These are phyloP conservation scores for Greenwoodochromis staneri DNA, from an alignment of 2,113 vertebrate genomes.

Conservation along the genomic window DNA sequence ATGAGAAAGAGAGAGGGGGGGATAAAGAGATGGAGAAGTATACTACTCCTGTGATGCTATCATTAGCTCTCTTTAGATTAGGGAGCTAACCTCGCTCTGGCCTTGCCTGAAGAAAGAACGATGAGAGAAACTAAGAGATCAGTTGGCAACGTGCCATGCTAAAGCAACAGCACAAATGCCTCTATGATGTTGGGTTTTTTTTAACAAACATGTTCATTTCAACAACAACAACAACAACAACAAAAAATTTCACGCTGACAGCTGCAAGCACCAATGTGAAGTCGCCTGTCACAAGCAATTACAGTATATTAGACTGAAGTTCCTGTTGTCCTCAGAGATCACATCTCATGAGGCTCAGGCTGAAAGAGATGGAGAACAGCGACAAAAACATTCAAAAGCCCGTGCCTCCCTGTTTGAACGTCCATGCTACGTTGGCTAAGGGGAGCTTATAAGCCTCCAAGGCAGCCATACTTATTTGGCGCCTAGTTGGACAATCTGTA, in stretches of 20 bases:
- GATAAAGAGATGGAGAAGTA: not conserved
- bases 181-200: not conserved
- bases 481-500: not conserved
- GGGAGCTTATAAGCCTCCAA: not conserved
- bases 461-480: not conserved
- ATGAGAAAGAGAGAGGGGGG: too few species aligned
- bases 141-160: constrained; percentile 21
- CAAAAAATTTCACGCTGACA: not conserved
- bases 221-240: not conserved
- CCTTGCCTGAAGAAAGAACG: constrained; percentile 44
- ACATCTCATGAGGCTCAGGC: constrained; percentile 1
- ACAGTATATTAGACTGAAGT: not conserved
- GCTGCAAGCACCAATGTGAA: constrained; percentile 12
- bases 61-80: constrained; percentile 56
- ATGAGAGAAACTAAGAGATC: constrained; percentile 38
- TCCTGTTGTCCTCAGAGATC: constrained; percentile 17
- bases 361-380: constrained; percentile 28
- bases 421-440: not conserved
- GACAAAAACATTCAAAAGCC: constrained; percentile 19
- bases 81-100: constrained; percentile 38
- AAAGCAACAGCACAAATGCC: not conserved
- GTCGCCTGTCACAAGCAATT: constrained; percentile 45
- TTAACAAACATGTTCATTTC: constrained; percentile 7
- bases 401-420: not conserved
- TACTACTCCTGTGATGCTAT: constrained; percentile 29